Evolutionary conservation across 1,140 invertebrate genomes (phyloP), one percentile per base, ranked within the genome.

Genomic region (Pectinophora gossypiella): DNA sequence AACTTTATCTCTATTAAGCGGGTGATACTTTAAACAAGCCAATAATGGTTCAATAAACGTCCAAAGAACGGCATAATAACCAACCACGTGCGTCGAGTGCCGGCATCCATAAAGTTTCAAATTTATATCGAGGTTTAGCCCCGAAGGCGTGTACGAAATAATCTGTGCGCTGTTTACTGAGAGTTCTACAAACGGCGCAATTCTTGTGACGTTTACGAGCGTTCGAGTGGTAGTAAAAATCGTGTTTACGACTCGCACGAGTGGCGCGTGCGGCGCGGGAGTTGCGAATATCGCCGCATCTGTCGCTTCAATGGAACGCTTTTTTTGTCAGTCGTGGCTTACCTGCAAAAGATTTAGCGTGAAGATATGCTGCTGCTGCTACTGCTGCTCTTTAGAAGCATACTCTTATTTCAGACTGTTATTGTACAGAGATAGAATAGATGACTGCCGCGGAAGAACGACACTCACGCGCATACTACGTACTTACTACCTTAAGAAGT

Each of bases 1-100:
- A 69, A 65, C 73, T 84, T 83, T 84, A 84, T 86, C 80, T 80
- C 74, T 83, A 84, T 83, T 83, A 84, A 83, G 61, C 74, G 72
- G 68, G 68, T 76, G 72, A 86, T 85, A 84, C 72, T 76, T 85
- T 84, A 84, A 85, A 85, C 78, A 79, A 81, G 77, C 78, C 83
- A 83, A 85, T 86, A 86, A 85, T 76, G 72, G 73, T 80, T 72
- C 79, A 81, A 86, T 86, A 84, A 86, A 84, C 61, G 83, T 86
- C 80, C 58, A 75, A 76, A 71, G 76, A 79, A 75, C 68, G 76
- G 76, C 76, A 82, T 84, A 84, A 86, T 86, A 86, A 83, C 77
- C 74, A 77, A 73, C 76, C 81, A 69, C 77, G 75, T 74, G 70
- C 64, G 72, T 71, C 59, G 67, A 72, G 55, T 66, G 69, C 52